Evolutionary conservation across 2,888 invertebrate genomes (phyloP).

Genomic region (Lasioglossum villosulum): DNA sequence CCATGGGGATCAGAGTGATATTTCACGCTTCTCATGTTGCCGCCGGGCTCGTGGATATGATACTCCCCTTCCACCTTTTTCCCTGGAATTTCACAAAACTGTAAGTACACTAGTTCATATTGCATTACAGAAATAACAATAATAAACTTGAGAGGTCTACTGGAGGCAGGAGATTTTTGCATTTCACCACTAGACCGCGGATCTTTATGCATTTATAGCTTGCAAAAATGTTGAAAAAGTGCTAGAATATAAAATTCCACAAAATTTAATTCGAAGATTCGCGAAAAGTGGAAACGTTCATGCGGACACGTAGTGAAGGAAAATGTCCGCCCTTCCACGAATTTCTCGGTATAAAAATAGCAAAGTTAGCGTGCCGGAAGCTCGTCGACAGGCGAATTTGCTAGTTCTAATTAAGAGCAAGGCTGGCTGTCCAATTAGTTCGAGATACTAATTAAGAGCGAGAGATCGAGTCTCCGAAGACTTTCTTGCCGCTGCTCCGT

Average conservation of each 20-base stretch:
- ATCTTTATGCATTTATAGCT: too few relatives aligned
- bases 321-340: not conserved
- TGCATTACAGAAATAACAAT: not conserved
- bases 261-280: not conserved
- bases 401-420: conserved; percentile 70
- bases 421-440: conserved; percentile 69
- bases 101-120: not conserved
- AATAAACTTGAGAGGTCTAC: not conserved
- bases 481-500: conserved; percentile 30
- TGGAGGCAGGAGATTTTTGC: not conserved
- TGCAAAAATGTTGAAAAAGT: too few relatives aligned
- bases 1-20: conserved; percentile 80
- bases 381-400: conserved; percentile 43
- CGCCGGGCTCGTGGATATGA: conserved; percentile 81
- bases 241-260: too few relatives aligned
- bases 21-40: conserved; percentile 77
- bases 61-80: conserved; percentile 79
- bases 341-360: conserved; percentile 10
- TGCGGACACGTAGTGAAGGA: too few relatives aligned
- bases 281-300: not conserved
- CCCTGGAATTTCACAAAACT: conserved; percentile 52
- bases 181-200: too few relatives aligned
- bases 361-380: conserved; percentile 12
- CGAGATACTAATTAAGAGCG: conserved; percentile 70
- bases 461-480: conserved; percentile 55